Evolutionary conservation across 2,113 vertebrate genomes (phyloP).

Genomic region (Vombatus ursinus): DNA sequence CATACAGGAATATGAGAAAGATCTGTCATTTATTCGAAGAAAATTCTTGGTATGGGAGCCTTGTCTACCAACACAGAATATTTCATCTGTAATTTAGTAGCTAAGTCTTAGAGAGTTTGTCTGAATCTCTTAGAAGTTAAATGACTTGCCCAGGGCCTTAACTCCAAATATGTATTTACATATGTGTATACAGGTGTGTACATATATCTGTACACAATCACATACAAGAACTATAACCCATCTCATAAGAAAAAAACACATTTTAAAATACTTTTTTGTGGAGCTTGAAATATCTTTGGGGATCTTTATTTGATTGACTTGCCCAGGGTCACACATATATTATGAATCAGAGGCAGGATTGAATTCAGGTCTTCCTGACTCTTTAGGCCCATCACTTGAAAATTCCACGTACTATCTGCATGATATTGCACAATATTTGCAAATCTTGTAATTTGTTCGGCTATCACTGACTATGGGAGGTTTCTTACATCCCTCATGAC

Average conservation of each 20-base stretch:
- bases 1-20: background rate
- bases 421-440: background rate
- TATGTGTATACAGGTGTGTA: no score
- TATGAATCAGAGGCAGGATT: background rate
- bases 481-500: background rate
- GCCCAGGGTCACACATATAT: background rate
- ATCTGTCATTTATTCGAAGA: background rate
- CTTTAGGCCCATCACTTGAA: background rate
- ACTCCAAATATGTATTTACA: no score
- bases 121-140: background rate
- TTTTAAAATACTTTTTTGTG: conserved; percentile 10
- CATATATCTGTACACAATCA: no score
- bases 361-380: background rate
- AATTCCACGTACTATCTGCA: background rate
- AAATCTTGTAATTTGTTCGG: background rate
- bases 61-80: background rate
- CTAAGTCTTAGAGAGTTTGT: background rate
- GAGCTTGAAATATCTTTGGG: conserved; percentile 25
- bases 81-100: background rate
- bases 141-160: no score
- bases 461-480: background rate
- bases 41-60: background rate
- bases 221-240: no score
- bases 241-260: background rate
- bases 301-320: background rate